Conservation (phyloP, 2,888 invertebrate species). For the Polydrusus pterygomalis region DNA sequence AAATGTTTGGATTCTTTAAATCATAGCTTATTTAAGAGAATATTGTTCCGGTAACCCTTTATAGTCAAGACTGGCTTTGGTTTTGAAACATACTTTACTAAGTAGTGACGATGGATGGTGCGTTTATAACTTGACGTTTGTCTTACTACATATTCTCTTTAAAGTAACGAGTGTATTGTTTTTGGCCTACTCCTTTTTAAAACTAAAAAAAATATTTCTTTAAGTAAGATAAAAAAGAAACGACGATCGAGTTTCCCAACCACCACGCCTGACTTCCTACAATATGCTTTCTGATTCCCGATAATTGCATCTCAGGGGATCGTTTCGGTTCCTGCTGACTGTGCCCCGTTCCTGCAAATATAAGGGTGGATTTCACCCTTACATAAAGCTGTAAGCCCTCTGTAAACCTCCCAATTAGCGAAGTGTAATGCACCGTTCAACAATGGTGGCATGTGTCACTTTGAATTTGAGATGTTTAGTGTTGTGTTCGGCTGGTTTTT, state of each 20-base stretch:
- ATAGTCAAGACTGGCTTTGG: too few relatives aligned
- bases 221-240: neutral
- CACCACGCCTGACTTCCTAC: slow-evolving; percentile 61
- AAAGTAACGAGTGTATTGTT: too few relatives aligned
- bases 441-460: slow-evolving; percentile 72
- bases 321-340: slow-evolving; percentile 61
- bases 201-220: neutral
- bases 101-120: too few relatives aligned
- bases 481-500: slow-evolving; percentile 24
- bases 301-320: slow-evolving; percentile 68
- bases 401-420: slow-evolving; percentile 68
- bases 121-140: too few relatives aligned
- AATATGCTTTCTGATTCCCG: slow-evolving; percentile 67
- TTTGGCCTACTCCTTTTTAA: too few relatives aligned
- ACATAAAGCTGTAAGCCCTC: slow-evolving; percentile 33
- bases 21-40: too few relatives aligned
- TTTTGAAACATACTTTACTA: too few relatives aligned
- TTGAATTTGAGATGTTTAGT: slow-evolving; percentile 66
- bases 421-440: slow-evolving; percentile 69
- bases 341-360: slow-evolving; percentile 37
- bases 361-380: slow-evolving; percentile 32
- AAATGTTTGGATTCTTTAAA: too few relatives aligned
- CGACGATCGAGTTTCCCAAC: slow-evolving; percentile 19
- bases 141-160: too few relatives aligned
- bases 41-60: too few relatives aligned